Evolutionary conservation across 2,888 invertebrate genomes (phyloP).

Genomic region (Trilocha varians): DNA sequence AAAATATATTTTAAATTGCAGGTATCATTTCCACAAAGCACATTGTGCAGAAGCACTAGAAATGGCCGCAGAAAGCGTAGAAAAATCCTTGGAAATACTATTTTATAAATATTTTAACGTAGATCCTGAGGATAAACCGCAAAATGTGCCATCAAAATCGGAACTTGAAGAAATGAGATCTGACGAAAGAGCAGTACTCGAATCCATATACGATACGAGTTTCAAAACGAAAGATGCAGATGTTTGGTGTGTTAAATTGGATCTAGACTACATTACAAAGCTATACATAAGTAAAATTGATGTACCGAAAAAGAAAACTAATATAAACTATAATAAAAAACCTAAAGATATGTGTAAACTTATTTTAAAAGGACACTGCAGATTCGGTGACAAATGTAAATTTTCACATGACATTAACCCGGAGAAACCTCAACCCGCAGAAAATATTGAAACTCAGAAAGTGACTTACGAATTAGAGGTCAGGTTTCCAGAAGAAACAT

Average conservation of each 20-base stretch:
- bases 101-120: slow-evolving; percentile 80
- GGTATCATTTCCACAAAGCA: slow-evolving; percentile 81
- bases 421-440: slow-evolving; percentile 28
- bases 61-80: slow-evolving; percentile 78
- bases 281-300: slow-evolving; percentile 67
- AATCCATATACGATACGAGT: slow-evolving; percentile 82
- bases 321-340: slow-evolving; percentile 53
- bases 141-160: slow-evolving; percentile 52
- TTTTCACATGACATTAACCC: slow-evolving; percentile 77
- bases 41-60: slow-evolving; percentile 85
- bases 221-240: slow-evolving; percentile 80
- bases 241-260: slow-evolving; percentile 81
- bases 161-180: slow-evolving; percentile 77
- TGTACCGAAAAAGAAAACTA: slow-evolving; percentile 51
- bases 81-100: slow-evolving; percentile 79
- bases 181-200: slow-evolving; percentile 82
- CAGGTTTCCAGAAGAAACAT: slow-evolving; percentile 78
- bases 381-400: slow-evolving; percentile 82
- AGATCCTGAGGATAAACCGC: slow-evolving; percentile 43
- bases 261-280: slow-evolving; percentile 77
- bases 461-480: slow-evolving; percentile 79
- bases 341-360: slow-evolving; percentile 76
- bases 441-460: slow-evolving; percentile 42
- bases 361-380: slow-evolving; percentile 78
- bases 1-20: slow-evolving; percentile 37